Evolutionary conservation across 2,113 vertebrate species (phyloP).

Genomic region (Amazona guildingii): DNA sequence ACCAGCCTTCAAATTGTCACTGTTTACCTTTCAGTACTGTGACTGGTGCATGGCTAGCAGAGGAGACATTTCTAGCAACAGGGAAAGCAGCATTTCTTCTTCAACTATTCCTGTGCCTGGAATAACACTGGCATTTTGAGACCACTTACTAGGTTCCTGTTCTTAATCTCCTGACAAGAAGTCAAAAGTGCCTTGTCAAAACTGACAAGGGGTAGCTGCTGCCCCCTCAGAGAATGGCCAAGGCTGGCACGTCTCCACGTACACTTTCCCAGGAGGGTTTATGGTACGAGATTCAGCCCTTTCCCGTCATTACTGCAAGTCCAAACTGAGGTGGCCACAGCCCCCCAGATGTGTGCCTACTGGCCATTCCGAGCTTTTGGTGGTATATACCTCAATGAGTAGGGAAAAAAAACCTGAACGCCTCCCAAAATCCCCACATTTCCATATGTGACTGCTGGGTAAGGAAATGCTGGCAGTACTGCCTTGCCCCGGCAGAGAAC

Average conservation of each 20-base stretch:
- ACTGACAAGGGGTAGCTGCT: background rate
- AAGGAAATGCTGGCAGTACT: background rate
- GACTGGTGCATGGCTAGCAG: background rate
- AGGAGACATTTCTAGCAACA: background rate
- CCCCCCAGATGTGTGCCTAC: background rate
- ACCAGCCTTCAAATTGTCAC: background rate
- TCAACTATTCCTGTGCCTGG: background rate
- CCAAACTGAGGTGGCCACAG: background rate
- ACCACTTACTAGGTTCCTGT: slow-evolving; percentile 2
- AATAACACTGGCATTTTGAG: slow-evolving; percentile 14
- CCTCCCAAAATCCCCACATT: background rate
- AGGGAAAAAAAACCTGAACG: background rate
- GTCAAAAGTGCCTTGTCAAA: slow-evolving; percentile 37
- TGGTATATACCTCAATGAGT: background rate
- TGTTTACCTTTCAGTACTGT: background rate
- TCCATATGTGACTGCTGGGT: background rate
- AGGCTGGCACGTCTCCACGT: background rate
- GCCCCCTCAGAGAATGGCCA: background rate
- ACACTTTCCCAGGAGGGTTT: background rate
- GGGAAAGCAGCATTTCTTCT: background rate
- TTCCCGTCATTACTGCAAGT: background rate
- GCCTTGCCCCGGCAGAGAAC: background rate
- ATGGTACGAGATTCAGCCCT: background rate
- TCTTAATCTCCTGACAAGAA: slow-evolving; percentile 45
- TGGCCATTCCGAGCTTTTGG: background rate